A percentile compares a stretch with the other conserved stretches of the same genome.
Conservation (phyloP, 2,797 vertebrate genomes). For the Phrynocephalus vlangalii region DNA sequence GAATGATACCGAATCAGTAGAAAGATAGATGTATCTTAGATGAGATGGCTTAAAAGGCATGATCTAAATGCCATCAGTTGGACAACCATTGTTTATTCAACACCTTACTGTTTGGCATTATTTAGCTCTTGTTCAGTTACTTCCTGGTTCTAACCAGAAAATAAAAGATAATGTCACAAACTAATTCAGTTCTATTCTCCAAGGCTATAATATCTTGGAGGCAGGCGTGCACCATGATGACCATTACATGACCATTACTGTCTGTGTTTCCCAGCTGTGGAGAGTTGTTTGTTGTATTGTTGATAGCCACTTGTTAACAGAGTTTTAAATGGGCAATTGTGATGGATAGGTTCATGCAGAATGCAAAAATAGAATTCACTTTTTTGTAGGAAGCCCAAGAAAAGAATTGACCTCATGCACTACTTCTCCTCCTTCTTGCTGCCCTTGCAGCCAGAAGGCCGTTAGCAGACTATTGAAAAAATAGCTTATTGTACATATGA, state of each 20-base stretch:
- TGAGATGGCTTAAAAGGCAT: conserved; percentile 12
- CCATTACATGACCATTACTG: conserved; percentile 9
- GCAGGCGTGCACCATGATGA: neutral
- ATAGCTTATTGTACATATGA: too few relatives aligned
- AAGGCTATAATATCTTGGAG: neutral
- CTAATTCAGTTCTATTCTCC: conserved; percentile 15
- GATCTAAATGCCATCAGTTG: conserved; percentile 11
- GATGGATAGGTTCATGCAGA: neutral
- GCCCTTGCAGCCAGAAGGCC: neutral
- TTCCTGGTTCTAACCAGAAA: conserved; percentile 10
- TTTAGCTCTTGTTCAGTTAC: conserved; percentile 12
- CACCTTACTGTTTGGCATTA: conserved; percentile 12
- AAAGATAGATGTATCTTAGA: conserved; percentile 3
- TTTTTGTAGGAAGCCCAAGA: neutral
- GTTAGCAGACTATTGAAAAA: too few relatives aligned
- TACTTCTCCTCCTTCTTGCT: neutral
- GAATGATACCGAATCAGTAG: conserved; percentile 4
- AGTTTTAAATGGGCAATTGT: neutral
- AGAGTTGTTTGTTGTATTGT: neutral
- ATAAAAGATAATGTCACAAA: conserved; percentile 23
- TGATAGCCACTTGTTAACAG: neutral
- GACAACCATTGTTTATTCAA: conserved; percentile 29
- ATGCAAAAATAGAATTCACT: neutral
- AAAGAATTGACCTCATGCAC: neutral
- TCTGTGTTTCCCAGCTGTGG: neutral